phyloP scores from a whole-genome alignment of 1,140 invertebrate genomes.

The Caenorhabditis briggsae region DNA sequence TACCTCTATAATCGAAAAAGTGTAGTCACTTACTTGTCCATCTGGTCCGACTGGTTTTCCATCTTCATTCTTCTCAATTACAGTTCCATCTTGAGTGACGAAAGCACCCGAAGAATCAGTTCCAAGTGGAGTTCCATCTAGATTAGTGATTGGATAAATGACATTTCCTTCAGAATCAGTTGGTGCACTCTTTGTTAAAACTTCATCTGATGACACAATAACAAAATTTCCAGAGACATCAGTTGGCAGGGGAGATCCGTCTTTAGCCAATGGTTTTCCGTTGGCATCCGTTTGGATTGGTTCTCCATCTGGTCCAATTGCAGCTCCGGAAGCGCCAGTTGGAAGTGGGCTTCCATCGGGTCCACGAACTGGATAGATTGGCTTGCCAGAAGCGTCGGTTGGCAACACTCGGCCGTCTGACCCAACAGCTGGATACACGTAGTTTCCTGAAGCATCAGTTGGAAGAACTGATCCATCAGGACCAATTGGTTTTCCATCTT shows the following conservation, averaged over 20 bases:
- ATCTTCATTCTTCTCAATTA: conserved; percentile 17
- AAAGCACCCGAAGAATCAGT: conserved; percentile 55
- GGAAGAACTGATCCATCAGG: conserved; percentile 60
- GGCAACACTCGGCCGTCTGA: conserved; percentile 55
- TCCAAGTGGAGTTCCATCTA: conserved; percentile 60
- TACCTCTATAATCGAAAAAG: background rate
- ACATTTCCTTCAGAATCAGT: conserved; percentile 36
- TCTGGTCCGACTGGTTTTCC: conserved; percentile 61
- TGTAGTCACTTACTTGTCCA: background rate
- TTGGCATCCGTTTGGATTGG: conserved; percentile 58
- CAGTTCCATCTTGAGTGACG: conserved; percentile 17
- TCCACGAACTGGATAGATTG: conserved; percentile 57
- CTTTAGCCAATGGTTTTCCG: conserved; percentile 7
- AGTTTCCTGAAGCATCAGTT: conserved; percentile 56
- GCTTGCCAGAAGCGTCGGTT: conserved; percentile 11
- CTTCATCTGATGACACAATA: conserved; percentile 6
- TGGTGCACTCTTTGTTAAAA: background rate
- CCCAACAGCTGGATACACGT: conserved; percentile 63
- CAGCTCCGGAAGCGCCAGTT: conserved; percentile 48
- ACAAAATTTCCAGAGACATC: conserved; percentile 18
- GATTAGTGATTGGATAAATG: conserved; percentile 31
- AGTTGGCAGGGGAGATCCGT: conserved; percentile 48
- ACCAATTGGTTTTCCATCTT: conserved; percentile 58
- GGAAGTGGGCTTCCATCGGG: conserved; percentile 55
- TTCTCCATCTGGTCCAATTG: conserved; percentile 52